Base-by-base conservation (phyloP, 2,113 vertebrate species). In the Odontophorus gujanensis region DNA sequence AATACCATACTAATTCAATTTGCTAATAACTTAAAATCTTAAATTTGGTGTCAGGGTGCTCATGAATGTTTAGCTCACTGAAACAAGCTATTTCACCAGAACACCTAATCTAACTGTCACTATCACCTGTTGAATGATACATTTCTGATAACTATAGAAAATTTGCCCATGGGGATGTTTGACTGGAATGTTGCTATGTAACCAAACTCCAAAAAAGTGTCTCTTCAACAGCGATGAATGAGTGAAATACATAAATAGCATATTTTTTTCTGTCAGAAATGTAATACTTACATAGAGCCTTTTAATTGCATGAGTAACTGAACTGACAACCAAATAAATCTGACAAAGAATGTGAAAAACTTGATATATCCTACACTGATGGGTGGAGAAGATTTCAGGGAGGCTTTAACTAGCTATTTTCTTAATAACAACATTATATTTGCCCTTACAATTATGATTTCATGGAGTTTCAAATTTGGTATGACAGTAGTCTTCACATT, bases 311-410 rank as follows among this genome's bases (percentile, higher is more conserved):
- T 83, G 58, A 82, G 81, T 81, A 93, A 93, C 72, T 76, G 78
- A 96, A 94, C 72, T 40, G 88, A 82, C 93, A 96, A 91, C 80
- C 45, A 87, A 95, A 94, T 96, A 96, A 96, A 94, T 94, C 81
- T 91, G 92, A 87, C 30, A 89, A 94, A 87, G 95, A 95, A 96
- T 97, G 94, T 87, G 45, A 79, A 95, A 95, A 93, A 78, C 83
- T 40, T 79, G 11, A 68, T 83, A 20, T 65, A 45, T 68, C 6
- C 11, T 51, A 74, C 22, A 50, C 45, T 61, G 38, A 45, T 47
- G 89, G 85, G 87, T 93, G 87, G 85, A 82, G 82, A 68, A 90
- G 43, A 85, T 81, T 95, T 95, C 71, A 87, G 48, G 36, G 57
- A 93, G 47, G 22, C 59, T 90, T 77, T 36, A 92, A 76, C 74